Base-by-base conservation (phyloP, 2,797 vertebrate species). In the Chiroxiphia lanceolata region DNA sequence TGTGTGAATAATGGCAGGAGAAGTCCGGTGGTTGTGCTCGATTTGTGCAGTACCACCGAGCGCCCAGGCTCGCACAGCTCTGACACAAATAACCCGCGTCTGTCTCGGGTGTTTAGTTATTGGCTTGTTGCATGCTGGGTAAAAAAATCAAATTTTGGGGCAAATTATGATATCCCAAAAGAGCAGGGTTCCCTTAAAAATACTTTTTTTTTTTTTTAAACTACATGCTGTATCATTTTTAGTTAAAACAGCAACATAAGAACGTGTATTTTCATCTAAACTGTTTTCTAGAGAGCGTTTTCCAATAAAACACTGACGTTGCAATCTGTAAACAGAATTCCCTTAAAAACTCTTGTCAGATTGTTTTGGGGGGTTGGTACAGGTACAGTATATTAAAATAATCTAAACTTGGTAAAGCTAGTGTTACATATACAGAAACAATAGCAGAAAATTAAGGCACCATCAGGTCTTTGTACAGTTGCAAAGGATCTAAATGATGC, bases 71-170 rank as follows among this genome's bases (percentile, higher is more conserved):
- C 38, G 64, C 29, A 12, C 44, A 31, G 17, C 57, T 71, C 23
- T 20, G 36, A 10, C 13, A 14, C 23, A 26, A 65, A 33, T 51
- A 72, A 7, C 4, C 36, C 11, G 0, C 7, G 3, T 4, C 27
- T 29, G 23, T 50, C 42, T 4, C 1, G 17, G 7, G 4, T 34
- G 23, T 26, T 29, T 11, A 44, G 33, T 44, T 64, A 23, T 23
- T 33, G 42, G 5, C 36, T 33, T 33, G 33, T 21, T 26, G 23
- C 33, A 47, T 16, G 19, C 33, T 13, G 42, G 40, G 13, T 40
- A 36, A 42, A 36, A 40, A 9, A 48, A 20, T 27, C 5, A 2
- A 15, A 6, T 10, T 13, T 5, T 23, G 3, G 10, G 40, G 21
- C 10, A 64, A 44, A 29, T 88, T 56, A 34, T 14, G 7, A 15